These are phyloP conservation scores for Diabrotica virgifera DNA, from an alignment of 1,140 invertebrate species.

Conservation along the genomic window DNA sequence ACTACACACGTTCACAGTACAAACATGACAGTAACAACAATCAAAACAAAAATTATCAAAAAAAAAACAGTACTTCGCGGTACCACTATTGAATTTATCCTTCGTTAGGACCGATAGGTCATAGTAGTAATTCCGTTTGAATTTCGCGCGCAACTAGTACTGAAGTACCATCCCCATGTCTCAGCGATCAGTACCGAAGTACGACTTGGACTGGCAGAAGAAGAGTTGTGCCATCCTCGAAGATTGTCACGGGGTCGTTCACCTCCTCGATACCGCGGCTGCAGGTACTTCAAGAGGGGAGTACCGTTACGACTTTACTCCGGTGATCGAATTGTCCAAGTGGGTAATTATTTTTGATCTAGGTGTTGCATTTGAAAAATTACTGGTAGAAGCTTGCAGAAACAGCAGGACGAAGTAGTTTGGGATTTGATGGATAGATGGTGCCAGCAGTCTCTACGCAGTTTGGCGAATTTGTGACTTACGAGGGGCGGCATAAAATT, in stretches of 20 bases:
- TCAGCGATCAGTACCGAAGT: conserved; percentile 38
- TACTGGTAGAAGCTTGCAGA: neutral
- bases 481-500: no score
- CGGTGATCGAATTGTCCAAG: conserved; percentile 38
- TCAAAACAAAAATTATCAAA: neutral
- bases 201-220: conserved; percentile 39
- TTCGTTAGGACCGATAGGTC: neutral
- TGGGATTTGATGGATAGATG: no score
- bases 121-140: conserved; percentile 15
- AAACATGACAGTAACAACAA: conserved; percentile 6
- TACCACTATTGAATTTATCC: neutral
- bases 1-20: conserved; percentile 12
- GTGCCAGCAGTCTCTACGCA: no score
- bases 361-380: neutral
- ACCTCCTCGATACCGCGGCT: conserved; percentile 34
- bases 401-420: no score
- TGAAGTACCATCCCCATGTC: conserved; percentile 37
- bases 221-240: conserved; percentile 37
- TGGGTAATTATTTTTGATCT: conserved; percentile 1
- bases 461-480: no score
- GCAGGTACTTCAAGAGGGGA: conserved; percentile 40
- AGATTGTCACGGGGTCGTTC: conserved; percentile 32
- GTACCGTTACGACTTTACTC: conserved; percentile 44
- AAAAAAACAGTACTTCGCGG: neutral
- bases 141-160: conserved; percentile 32